Evolutionary conservation across 2,888 invertebrate genomes (phyloP).

Genomic region (Plemyria rubiginata): DNA sequence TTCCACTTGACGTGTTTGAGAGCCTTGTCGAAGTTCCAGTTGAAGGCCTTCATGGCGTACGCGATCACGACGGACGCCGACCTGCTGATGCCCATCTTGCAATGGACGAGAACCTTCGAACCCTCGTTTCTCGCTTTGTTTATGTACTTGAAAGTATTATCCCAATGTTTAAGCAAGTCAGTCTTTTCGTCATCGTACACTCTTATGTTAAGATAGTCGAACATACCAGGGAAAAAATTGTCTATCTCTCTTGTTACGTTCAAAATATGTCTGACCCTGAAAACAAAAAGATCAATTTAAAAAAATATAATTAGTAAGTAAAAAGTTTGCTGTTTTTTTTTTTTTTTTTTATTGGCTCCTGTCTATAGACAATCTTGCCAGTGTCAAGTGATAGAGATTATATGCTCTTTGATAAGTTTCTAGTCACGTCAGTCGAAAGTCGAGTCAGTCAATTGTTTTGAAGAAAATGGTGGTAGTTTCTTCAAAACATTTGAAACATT

Average conservation of each 20-base stretch:
- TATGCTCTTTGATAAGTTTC: no score
- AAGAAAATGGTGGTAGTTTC: no score
- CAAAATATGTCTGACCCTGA: constrained; percentile 96
- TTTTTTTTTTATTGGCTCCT: no score
- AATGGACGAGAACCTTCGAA: constrained; percentile 98
- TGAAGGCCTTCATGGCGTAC: constrained; percentile 98
- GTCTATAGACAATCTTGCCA: no score
- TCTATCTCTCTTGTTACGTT: constrained; percentile 99
- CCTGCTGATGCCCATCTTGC: constrained; percentile 99
- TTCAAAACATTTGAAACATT: no score
- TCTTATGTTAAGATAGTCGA: constrained; percentile 97
- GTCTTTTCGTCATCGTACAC: constrained; percentile 99
- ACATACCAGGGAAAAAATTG: constrained; percentile 99
- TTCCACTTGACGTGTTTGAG: constrained; percentile 95
- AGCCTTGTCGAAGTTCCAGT: constrained; percentile 96
- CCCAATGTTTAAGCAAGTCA: constrained; percentile 98
- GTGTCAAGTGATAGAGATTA: no score
- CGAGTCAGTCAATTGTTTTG: no score
- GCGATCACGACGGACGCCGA: constrained; percentile 99
- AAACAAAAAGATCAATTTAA: no score
- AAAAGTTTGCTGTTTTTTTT: no score
- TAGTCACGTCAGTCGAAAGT: no score
- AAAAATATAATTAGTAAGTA: no score
- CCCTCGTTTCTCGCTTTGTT: constrained; percentile 95
- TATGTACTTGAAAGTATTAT: constrained; percentile 98